Evolutionary conservation across 2,888 invertebrate genomes (phyloP).

Genomic region (Tuberolachnus salignus): DNA sequence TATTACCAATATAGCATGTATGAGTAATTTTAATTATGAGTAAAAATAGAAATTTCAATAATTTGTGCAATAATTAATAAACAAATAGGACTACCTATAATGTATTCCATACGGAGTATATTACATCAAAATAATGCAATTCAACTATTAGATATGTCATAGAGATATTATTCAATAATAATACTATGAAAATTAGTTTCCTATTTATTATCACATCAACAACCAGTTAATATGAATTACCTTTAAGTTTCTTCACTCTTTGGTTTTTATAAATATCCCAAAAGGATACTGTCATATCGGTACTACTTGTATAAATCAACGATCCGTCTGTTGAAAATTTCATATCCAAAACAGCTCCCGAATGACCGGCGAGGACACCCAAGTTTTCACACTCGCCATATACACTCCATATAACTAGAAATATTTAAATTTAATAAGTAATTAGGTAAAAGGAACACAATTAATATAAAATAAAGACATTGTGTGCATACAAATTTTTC

Average conservation of each 20-base stretch:
- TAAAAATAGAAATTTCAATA: too few relatives aligned
- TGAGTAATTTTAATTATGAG: too few relatives aligned
- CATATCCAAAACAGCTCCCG: slow-evolving; percentile 92
- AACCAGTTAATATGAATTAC: slow-evolving; percentile 61
- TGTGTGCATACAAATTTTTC: slow-evolving; percentile 83
- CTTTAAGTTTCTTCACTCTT: slow-evolving; percentile 87
- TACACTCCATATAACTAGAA: slow-evolving; percentile 89
- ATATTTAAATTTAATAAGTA: slow-evolving; percentile 61
- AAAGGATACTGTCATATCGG: slow-evolving; percentile 91
- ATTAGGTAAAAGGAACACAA: slow-evolving; percentile 24
- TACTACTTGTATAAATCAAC: slow-evolving; percentile 88
- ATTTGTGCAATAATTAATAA: too few relatives aligned
- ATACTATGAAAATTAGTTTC: too few relatives aligned
- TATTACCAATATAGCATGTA: too few relatives aligned
- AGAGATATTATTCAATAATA: too few relatives aligned
- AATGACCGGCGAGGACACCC: slow-evolving; percentile 90
- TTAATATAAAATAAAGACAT: not conserved
- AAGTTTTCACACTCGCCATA: slow-evolving; percentile 98
- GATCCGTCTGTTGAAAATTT: slow-evolving; percentile 84
- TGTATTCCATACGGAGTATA: too few relatives aligned
- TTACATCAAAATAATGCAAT: too few relatives aligned
- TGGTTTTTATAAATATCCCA: slow-evolving; percentile 93
- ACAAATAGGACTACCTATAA: too few relatives aligned
- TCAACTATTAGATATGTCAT: too few relatives aligned
- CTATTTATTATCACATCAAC: too few relatives aligned